phyloP scores from a whole-genome alignment of 2,888 invertebrate genomes.

The Ophion ventricosus region DNA sequence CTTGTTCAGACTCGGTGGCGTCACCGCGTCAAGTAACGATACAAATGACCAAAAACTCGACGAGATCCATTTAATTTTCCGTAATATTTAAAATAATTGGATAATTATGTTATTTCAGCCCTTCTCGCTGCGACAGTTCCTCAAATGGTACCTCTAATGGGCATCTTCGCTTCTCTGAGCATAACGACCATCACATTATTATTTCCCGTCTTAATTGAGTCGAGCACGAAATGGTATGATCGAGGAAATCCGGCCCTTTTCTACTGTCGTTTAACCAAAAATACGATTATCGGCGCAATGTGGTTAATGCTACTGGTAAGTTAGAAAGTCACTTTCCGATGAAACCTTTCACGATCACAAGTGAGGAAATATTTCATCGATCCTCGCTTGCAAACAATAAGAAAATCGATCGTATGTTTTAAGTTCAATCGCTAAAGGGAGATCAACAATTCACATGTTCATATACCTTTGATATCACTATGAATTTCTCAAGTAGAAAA shows the following conservation, averaged over 20 bases:
- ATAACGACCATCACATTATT: conserved; percentile 84
- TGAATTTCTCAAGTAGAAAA: no score
- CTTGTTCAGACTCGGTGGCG: conserved; percentile 75
- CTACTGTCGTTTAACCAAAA: conserved; percentile 73
- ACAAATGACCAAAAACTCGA: neutral
- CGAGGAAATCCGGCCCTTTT: conserved; percentile 71
- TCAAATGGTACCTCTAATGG: conserved; percentile 85
- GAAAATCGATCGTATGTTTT: no score
- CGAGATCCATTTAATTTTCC: neutral
- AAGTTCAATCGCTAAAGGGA: no score
- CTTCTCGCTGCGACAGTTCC: conserved; percentile 85
- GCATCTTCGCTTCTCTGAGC: conserved; percentile 85
- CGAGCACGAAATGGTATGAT: conserved; percentile 74
- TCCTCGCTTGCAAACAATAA: no score
- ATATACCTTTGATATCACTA: no score
- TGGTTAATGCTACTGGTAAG: conserved; percentile 76
- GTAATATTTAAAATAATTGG: neutral
- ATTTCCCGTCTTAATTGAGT: conserved; percentile 79
- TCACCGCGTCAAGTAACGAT: conserved; percentile 74
- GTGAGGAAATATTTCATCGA: no score
- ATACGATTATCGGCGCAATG: conserved; percentile 73
- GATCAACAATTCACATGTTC: no score
- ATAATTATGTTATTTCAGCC: conserved; percentile 77
- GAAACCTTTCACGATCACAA: no score
- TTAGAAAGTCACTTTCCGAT: conserved; percentile 9